These are phyloP conservation scores for Habroteleia sp. DNA, from an alignment of 2,888 invertebrate genomes.

Conservation along the genomic window DNA sequence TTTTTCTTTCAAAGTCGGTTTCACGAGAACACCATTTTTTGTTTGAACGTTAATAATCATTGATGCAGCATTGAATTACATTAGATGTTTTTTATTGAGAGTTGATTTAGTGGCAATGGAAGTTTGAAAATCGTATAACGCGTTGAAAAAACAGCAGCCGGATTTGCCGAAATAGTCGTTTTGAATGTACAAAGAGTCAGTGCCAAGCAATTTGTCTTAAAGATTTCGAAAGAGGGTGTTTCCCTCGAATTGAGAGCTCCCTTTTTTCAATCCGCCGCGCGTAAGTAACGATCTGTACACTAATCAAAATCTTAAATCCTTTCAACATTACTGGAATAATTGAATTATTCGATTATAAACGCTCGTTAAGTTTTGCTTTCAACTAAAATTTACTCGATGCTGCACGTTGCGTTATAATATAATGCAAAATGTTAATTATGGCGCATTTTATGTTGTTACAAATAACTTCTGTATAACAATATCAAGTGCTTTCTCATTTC, in stretches of 20 bases:
- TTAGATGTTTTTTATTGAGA: conserved; percentile 30
- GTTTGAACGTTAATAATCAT: no score
- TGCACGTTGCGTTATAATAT: no score
- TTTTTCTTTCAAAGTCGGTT: conserved; percentile 23
- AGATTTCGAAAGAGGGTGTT: conserved; percentile 23
- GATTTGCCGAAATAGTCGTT: conserved; percentile 34
- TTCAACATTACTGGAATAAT: conserved; percentile 20
- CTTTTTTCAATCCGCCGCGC: conserved; percentile 18
- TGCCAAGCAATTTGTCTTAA: conserved; percentile 37
- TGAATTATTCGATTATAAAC: neutral
- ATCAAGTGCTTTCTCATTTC: no score
- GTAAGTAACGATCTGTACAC: conserved; percentile 39
- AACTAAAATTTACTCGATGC: no score
- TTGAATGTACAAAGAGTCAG: conserved; percentile 31
- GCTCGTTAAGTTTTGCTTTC: no score
- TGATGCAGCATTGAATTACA: conserved; percentile 35
- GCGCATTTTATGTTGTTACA: no score
- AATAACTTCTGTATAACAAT: no score
- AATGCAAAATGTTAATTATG: no score
- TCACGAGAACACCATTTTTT: neutral
- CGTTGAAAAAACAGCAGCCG: conserved; percentile 20
- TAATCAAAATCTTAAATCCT: conserved; percentile 29
- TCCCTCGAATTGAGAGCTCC: conserved; percentile 41
- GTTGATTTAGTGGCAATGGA: conserved; percentile 48
- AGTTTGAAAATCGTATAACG: conserved; percentile 29